These are phyloP conservation scores for Kobus ellipsiprymnus DNA, from an alignment of 2,113 vertebrate genomes.

Conservation along the genomic window DNA sequence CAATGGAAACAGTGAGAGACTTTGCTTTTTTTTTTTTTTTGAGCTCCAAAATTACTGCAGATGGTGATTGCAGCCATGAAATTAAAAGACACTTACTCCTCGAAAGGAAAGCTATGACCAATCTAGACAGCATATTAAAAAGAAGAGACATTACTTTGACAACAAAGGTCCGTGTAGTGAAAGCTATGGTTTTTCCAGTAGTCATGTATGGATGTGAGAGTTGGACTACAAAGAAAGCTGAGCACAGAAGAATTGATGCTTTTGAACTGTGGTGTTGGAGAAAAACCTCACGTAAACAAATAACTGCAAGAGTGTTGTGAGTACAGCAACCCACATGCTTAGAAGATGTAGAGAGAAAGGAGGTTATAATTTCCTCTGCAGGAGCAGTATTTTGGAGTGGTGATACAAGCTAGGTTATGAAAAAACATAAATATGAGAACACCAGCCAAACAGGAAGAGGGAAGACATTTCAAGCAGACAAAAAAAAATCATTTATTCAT, in stretches of 20 bases:
- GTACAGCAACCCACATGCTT: background rate
- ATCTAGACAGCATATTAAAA: background rate
- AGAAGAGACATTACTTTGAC: background rate
- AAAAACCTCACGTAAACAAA: background rate
- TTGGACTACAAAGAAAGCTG: background rate
- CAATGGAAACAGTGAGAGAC: background rate
- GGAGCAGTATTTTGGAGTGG: background rate
- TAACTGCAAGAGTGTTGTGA: background rate
- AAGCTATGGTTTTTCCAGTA: background rate
- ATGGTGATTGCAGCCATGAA: background rate
- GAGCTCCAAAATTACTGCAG: background rate
- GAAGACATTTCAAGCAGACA: background rate
- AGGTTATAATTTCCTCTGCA: background rate
- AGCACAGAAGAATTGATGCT: background rate
- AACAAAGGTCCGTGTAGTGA: background rate
- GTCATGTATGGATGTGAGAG: background rate
- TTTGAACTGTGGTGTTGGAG: background rate
- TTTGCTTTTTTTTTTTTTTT: background rate
- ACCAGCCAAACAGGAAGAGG: background rate
- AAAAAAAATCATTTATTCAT: background rate
- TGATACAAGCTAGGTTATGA: background rate
- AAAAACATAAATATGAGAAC: background rate
- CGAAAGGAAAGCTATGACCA: background rate
- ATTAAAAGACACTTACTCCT: background rate
- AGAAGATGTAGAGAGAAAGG: background rate